A percentile compares a stretch with the other conserved stretches of the same genome.
Evolutionary conservation across 2,888 invertebrate genomes (phyloP).

Genomic region (Tenthredo distinguenda): DNA sequence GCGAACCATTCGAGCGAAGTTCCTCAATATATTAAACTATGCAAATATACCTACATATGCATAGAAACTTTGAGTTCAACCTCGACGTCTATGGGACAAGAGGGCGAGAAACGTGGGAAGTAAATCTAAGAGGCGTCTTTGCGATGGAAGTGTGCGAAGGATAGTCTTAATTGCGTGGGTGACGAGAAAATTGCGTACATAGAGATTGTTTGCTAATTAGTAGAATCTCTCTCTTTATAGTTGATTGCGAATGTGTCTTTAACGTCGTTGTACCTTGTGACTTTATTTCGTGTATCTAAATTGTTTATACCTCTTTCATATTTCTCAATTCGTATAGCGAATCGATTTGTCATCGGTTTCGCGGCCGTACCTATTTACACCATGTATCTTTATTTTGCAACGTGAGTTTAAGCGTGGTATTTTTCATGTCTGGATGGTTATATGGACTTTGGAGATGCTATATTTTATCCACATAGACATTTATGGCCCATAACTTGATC

Average conservation of each 20-base stretch:
- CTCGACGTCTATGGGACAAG: background rate
- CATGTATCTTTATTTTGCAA: background rate
- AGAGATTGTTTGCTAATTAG: slow-evolving; percentile 22
- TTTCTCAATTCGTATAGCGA: background rate
- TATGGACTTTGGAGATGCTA: background rate
- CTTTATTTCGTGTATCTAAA: background rate
- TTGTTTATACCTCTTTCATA: background rate
- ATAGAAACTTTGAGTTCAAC: background rate
- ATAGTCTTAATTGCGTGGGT: slow-evolving; percentile 17
- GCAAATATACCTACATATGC: background rate
- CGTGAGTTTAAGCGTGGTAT: background rate
- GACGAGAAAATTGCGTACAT: slow-evolving; percentile 12
- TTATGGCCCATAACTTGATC: slow-evolving; percentile 11
- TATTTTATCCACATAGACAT: background rate
- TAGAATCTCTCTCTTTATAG: background rate
- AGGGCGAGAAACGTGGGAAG: slow-evolving; percentile 6
- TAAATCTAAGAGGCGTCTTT: slow-evolving; percentile 16
- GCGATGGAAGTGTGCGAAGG: slow-evolving; percentile 9
- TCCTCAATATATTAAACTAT: background rate
- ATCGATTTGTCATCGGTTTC: background rate
- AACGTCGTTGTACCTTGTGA: background rate
- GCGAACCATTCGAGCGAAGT: background rate
- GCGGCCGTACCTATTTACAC: background rate
- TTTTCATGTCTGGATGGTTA: background rate
- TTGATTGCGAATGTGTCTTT: background rate